Evolutionary conservation across 2,113 vertebrate genomes (phyloP), one percentile per base, ranked within the genome.

Genomic region (Myotis yumanensis): DNA sequence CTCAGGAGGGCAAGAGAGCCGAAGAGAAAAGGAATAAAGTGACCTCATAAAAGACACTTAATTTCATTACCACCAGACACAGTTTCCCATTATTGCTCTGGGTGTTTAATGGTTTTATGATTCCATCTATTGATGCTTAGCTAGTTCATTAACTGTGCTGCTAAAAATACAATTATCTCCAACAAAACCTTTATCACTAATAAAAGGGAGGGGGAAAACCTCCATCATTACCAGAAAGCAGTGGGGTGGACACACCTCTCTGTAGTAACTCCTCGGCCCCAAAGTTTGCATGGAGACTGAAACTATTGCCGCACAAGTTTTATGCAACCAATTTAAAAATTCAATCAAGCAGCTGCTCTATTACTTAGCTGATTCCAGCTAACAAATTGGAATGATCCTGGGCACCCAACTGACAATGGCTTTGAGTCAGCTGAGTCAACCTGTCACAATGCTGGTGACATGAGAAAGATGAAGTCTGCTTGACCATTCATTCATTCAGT

Each of bases 101-200:
- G 83, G 95, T 96, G 95, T 94, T 94, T 97, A 97, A 32, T 96
- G 90, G 96, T 84, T 97, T 96, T 97, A 96, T 94, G 95, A 94
- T 97, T 97, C 93, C 62, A 87, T 96, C 97, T 97, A 95, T 93
- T 92, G 97, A 95, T 93, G 95, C 90, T 97, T 97, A 97, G 95
- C 96, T 94, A 97, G 83, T 96, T 98, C 97, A 97, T 98, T 97
- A 97, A 96, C 95, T 88, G 40, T 97, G 96, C 84, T 96, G 93
- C 94, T 96, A 96, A 98, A 98, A 97, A 97, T 88, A 96, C 85
- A 97, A 96, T 97, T 97, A 97, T 96, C 95, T 96, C 94, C 95
- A 97, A 86, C 90, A 97, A 98, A 97, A 90, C 80, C 85, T 96
- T 96, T 96, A 89, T 96, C 96, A 93, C 90, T 96, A 92, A 96